phyloP scores from a whole-genome alignment of 2,113 vertebrate genomes.

The Pygoscelis adeliae region DNA sequence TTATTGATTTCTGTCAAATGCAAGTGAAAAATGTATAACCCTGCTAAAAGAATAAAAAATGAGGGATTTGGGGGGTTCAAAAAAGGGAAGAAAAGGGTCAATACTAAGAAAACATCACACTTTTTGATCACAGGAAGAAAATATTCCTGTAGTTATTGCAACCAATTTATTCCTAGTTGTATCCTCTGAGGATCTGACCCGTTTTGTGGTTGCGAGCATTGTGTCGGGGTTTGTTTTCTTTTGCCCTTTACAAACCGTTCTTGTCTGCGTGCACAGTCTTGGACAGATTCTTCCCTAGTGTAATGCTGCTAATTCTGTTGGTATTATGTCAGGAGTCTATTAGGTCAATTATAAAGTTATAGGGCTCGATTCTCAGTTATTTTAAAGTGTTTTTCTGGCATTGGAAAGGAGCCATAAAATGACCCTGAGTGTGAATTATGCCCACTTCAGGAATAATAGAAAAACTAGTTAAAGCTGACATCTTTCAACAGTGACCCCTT shows the following conservation, averaged over 20 bases:
- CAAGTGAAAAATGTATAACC: not conserved
- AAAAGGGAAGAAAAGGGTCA: not conserved
- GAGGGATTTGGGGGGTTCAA: not conserved
- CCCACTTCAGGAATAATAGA: not conserved
- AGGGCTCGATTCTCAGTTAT: constrained; percentile 7
- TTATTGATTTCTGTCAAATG: constrained; percentile 6
- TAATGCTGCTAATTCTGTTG: constrained; percentile 52
- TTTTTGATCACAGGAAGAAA: not conserved
- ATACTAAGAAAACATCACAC: not conserved
- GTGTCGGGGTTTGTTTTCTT: constrained; percentile 30
- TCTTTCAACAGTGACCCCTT: not conserved
- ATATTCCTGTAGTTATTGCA: not conserved
- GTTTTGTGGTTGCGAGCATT: constrained; percentile 29
- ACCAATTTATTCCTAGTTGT: not conserved
- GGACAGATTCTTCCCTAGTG: constrained; percentile 31
- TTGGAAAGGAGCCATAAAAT: constrained; percentile 1
- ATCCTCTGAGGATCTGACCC: constrained; percentile 24
- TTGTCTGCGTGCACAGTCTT: not conserved
- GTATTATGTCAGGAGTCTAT: constrained; percentile 33
- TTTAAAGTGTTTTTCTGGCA: not conserved
- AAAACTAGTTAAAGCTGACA: not conserved
- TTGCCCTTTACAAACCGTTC: constrained; percentile 20
- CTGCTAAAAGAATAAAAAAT: not conserved
- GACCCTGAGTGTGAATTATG: not conserved
- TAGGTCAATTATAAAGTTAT: constrained; percentile 30